Percentiles rank a stretch among this genome's conserved stretches.
These are phyloP conservation scores for Coluber constrictor DNA, from an alignment of 2,797 vertebrate genomes.

Conservation along the genomic window DNA sequence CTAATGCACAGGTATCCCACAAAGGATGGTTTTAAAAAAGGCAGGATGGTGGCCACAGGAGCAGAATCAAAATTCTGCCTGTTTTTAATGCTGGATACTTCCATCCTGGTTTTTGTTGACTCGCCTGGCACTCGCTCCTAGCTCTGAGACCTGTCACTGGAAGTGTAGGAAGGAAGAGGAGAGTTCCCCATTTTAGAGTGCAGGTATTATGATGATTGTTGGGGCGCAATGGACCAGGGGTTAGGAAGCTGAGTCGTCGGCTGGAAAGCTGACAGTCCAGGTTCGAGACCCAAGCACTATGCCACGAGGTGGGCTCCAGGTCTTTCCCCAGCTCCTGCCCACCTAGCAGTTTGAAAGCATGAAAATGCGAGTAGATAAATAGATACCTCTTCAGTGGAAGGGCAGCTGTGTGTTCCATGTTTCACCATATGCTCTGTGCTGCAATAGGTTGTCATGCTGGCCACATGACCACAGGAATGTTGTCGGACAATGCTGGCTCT, in stretches of 20 bases:
- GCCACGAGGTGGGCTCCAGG: neutral
- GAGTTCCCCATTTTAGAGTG: fast-evolving
- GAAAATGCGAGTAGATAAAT: neutral
- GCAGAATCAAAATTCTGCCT: neutral
- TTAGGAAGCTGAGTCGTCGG: neutral
- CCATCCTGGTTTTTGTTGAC: neutral
- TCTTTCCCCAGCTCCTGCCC: neutral
- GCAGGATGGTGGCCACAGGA: neutral
- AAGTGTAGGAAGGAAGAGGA: neutral
- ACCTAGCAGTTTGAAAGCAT: neutral
- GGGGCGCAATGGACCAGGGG: neutral
- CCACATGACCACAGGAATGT: neutral
- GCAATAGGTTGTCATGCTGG: neutral
- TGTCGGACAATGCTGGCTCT: neutral
- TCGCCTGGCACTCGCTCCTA: neutral
- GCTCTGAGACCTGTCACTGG: neutral
- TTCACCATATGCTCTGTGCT: neutral
- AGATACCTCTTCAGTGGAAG: neutral
- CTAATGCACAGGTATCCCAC: too few relatives aligned
- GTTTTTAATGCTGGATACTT: neutral
- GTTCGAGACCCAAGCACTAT: neutral
- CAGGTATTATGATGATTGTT: neutral
- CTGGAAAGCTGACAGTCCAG: neutral
- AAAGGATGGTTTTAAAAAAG: neutral
- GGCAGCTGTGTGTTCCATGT: too few relatives aligned